Conservation (phyloP, 2,113 vertebrate species). For the Indicator indicator region DNA sequence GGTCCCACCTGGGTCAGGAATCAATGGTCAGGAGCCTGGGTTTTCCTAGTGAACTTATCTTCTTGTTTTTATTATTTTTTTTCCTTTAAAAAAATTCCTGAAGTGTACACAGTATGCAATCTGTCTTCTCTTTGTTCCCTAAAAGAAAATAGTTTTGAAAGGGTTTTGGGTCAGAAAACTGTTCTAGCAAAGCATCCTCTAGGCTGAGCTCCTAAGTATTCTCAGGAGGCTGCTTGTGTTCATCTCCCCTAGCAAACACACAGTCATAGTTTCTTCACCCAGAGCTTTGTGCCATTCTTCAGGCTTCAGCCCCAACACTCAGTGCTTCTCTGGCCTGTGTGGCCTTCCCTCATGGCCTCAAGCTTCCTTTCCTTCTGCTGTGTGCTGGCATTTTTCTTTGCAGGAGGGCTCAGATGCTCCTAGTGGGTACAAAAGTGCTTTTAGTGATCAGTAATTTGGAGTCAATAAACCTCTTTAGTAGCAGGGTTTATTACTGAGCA, state of each 20-base stretch:
- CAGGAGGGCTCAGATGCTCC: background rate
- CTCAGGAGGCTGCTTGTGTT: background rate
- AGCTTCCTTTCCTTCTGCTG: background rate
- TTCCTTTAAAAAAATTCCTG: background rate
- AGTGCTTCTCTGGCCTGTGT: background rate
- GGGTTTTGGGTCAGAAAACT: background rate
- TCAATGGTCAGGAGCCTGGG: background rate
- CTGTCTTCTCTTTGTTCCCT: background rate
- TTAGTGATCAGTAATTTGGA: conserved; percentile 25
- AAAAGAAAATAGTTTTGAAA: background rate
- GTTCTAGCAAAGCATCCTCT: background rate
- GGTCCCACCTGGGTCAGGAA: background rate
- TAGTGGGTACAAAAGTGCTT: background rate
- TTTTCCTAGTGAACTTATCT: background rate
- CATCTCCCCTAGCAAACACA: background rate
- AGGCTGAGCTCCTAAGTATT: background rate
- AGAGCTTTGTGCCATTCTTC: background rate
- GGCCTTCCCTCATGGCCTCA: background rate
- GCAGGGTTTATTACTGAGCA: background rate
- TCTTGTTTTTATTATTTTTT: background rate
- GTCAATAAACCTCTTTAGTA: conserved; percentile 25
- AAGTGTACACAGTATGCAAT: background rate
- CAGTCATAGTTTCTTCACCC: accelerated
- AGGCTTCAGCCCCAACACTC: accelerated
- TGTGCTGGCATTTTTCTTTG: background rate